Evolutionary conservation across 2,888 invertebrate species (phyloP).

Genomic region (Drosophila gaucha): DNA sequence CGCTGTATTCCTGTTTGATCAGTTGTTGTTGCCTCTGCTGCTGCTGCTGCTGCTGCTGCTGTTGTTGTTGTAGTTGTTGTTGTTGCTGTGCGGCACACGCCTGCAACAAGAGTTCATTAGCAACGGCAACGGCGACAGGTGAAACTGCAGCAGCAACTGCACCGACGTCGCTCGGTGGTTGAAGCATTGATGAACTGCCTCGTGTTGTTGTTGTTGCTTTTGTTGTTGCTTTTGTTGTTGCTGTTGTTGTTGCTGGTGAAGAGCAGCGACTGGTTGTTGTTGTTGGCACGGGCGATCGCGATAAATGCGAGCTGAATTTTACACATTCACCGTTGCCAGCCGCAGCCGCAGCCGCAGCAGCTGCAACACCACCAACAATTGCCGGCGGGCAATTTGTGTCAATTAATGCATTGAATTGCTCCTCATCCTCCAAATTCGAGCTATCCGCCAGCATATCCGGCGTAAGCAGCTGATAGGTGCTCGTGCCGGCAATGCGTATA

Average conservation of each 20-base stretch:
- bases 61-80: conserved; percentile 55
- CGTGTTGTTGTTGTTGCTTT: conserved; percentile 31
- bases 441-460: conserved; percentile 85
- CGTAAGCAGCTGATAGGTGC: conserved; percentile 88
- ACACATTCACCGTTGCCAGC: conserved; percentile 67
- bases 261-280: conserved; percentile 43
- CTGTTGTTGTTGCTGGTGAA: conserved; percentile 40
- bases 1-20: conserved; percentile 74
- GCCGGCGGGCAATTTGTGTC: conserved; percentile 82
- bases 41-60: conserved; percentile 38
- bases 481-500: conserved; percentile 87
- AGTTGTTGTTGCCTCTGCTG: conserved; percentile 34
- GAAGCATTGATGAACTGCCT: conserved; percentile 66
- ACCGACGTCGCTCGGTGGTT: conserved; percentile 56
- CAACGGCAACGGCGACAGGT: conserved; percentile 80
- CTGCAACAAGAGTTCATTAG: conserved; percentile 82
- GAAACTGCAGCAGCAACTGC: conserved; percentile 68
- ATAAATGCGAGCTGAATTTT: conserved; percentile 65
- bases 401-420: conserved; percentile 85
- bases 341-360: conserved; percentile 26
- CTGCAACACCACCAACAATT: conserved; percentile 79
- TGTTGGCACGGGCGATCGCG: conserved; percentile 78
- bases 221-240: conserved; percentile 40
- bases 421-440: conserved; percentile 83
- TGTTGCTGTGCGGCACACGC: conserved; percentile 79